Base-by-base conservation (phyloP, 2,797 vertebrate species). In the Myotis vivesi region DNA sequence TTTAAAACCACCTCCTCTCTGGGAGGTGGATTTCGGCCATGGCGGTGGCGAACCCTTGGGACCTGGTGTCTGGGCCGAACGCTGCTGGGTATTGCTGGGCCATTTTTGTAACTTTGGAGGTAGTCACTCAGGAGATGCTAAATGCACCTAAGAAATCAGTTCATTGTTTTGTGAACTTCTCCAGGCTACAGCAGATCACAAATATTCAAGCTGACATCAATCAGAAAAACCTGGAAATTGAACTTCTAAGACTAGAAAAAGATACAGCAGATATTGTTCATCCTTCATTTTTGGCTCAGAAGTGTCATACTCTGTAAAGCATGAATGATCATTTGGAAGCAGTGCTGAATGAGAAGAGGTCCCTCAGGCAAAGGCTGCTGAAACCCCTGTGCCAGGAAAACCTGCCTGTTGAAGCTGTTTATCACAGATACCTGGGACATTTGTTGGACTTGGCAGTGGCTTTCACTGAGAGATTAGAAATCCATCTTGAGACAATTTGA, bases 311-410 rank as follows among this genome's bases (percentile, higher is more conserved):
- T 81, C 82, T 99, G 85, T 98, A 99, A 98, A 95, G 94, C 93
- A 98, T 99, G 94, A 99, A 98, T 55, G 97, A 69, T 41, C 99
- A 99, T 94, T 97, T 99, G 96, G 98, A 99, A 98, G 96, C 98
- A 0, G 77, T 99, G 44, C 96, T 99, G 79, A 99, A 98, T 95
- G 98, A 99, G 55, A 99, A 99, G 97, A 98, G 73, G 4, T 23
- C 91, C 71, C 98, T 99, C 83, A 98, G 98, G 44, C 99, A 99
- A 97, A 99, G 98, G 87, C 97, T 99, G 91, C 96, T 98, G 96
- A 99, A 98, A 86, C 98, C 99, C 10, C 97, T 97, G 73, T 99
- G 98, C 95, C 98, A 98, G 96, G 98, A 99, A 64, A 98, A 98
- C 96, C 97, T 99, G 92, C 98, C 99, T 3, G 49, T 99, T 85